A percentile compares a stretch with the other conserved stretches of the same genome.
Conservation (phyloP, 2,888 invertebrate genomes). For the Melipona bicolor region DNA sequence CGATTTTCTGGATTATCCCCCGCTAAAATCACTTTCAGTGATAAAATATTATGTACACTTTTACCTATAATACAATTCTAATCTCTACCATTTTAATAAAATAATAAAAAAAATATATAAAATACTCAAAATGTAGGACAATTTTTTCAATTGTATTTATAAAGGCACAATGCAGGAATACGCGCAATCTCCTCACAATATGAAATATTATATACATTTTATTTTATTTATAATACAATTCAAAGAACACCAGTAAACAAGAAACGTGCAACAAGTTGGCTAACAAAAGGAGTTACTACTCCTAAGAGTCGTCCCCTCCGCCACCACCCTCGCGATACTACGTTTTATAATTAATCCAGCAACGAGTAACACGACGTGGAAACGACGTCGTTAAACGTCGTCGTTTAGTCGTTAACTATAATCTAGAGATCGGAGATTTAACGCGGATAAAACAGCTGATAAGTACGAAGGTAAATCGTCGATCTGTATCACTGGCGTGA, state of each 20-base stretch:
- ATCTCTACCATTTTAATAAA: too few species aligned
- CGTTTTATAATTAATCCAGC: constrained; percentile 72
- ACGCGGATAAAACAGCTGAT: constrained; percentile 66
- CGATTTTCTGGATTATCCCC: too few species aligned
- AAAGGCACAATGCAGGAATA: too few species aligned
- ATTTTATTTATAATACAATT: background rate
- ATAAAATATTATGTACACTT: too few species aligned
- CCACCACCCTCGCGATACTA: constrained; percentile 41
- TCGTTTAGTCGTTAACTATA: constrained; percentile 38
- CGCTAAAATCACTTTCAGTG: too few species aligned
- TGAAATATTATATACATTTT: too few species aligned
- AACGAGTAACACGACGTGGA: constrained; percentile 52
- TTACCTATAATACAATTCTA: too few species aligned
- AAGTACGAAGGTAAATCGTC: constrained; percentile 47
- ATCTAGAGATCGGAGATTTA: constrained; percentile 63
- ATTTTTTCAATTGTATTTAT: too few species aligned
- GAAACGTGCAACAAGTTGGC: constrained; percentile 73
- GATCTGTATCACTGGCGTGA: background rate
- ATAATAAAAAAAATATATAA: too few species aligned
- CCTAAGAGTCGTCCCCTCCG: constrained; percentile 47
- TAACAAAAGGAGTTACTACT: constrained; percentile 30
- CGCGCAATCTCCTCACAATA: too few species aligned
- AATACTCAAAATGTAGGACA: too few species aligned
- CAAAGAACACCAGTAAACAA: background rate
- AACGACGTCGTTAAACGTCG: constrained; percentile 66